Conservation (phyloP, 2,888 invertebrate species). For the Tetrapedia diversipes region DNA sequence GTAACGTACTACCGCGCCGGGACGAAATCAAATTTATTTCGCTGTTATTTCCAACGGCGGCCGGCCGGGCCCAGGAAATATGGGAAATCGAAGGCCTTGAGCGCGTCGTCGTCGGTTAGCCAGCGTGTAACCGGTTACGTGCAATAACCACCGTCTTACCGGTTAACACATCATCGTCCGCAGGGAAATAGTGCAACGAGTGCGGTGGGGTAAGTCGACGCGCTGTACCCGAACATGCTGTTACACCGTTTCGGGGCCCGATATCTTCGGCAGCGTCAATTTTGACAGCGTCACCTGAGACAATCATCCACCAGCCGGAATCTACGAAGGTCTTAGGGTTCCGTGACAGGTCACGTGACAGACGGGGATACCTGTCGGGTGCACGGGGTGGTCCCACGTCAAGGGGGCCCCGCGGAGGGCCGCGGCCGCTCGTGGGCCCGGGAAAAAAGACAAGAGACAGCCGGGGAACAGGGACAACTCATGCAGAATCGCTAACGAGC, state of each 20-base stretch:
- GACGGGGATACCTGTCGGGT: slow-evolving; percentile 79
- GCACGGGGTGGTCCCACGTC: slow-evolving; percentile 80
- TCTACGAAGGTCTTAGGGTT: slow-evolving; percentile 53
- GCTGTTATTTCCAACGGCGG: slow-evolving; percentile 72
- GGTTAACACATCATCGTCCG: slow-evolving; percentile 40
- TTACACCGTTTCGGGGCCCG: too few relatives aligned
- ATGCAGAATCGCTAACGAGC: slow-evolving; percentile 80
- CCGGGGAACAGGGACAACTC: slow-evolving; percentile 74
- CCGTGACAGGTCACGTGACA: slow-evolving; percentile 77
- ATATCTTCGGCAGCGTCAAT: too few relatives aligned
- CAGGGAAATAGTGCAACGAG: too few relatives aligned
- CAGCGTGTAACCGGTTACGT: slow-evolving; percentile 50
- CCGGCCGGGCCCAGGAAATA: slow-evolving; percentile 54
- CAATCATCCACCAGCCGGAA: slow-evolving; percentile 62
- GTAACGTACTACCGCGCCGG: slow-evolving; percentile 81
- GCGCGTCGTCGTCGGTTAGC: slow-evolving; percentile 18
- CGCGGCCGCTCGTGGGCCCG: slow-evolving; percentile 59
- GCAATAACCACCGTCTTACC: slow-evolving; percentile 51
- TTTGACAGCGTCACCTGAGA: not conserved
- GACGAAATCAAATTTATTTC: slow-evolving; percentile 80
- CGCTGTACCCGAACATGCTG: too few relatives aligned
- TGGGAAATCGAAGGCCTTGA: slow-evolving; percentile 65
- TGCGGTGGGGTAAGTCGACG: too few relatives aligned
- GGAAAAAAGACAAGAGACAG: slow-evolving; percentile 71
- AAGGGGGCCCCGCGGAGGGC: slow-evolving; percentile 54